These are phyloP conservation scores for Uloborus diversus DNA, from an alignment of 1,140 invertebrate genomes.

Conservation along the genomic window DNA sequence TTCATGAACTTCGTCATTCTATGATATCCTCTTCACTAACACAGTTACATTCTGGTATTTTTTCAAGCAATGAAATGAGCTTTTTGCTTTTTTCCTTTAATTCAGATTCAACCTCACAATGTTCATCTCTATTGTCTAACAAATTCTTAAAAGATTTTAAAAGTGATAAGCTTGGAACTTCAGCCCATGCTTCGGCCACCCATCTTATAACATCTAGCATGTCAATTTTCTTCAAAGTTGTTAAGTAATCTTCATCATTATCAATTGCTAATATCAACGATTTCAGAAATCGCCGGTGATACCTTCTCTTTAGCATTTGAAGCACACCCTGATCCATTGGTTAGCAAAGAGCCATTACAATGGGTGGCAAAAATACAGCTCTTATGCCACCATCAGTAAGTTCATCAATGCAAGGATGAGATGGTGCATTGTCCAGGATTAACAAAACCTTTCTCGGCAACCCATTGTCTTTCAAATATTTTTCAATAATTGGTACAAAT, in stretches of 20 bases:
- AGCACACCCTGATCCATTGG: background rate
- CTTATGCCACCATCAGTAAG: background rate
- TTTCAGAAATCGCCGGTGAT: constrained; percentile 71
- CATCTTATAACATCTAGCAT: constrained; percentile 8
- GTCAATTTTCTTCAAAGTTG: background rate
- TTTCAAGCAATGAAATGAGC: constrained; percentile 4
- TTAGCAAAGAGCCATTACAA: background rate
- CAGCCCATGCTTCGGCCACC: background rate
- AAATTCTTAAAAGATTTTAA: constrained; percentile 2
- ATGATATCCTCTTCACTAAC: background rate
- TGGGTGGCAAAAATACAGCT: background rate
- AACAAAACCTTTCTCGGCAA: background rate
- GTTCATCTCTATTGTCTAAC: background rate
- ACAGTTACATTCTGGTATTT: background rate
- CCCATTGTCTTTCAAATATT: background rate
- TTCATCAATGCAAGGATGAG: background rate
- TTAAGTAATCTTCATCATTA: background rate
- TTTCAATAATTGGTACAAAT: background rate
- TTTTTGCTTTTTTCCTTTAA: too few species aligned
- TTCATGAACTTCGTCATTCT: constrained; percentile 10
- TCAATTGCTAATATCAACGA: background rate
- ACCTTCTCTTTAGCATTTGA: constrained; percentile 1
- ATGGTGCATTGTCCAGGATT: background rate
- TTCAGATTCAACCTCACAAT: background rate
- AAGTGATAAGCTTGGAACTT: constrained; percentile 12